Evolutionary conservation across 1,140 invertebrate species (phyloP).

Genomic region (Plutomurus gul): DNA sequence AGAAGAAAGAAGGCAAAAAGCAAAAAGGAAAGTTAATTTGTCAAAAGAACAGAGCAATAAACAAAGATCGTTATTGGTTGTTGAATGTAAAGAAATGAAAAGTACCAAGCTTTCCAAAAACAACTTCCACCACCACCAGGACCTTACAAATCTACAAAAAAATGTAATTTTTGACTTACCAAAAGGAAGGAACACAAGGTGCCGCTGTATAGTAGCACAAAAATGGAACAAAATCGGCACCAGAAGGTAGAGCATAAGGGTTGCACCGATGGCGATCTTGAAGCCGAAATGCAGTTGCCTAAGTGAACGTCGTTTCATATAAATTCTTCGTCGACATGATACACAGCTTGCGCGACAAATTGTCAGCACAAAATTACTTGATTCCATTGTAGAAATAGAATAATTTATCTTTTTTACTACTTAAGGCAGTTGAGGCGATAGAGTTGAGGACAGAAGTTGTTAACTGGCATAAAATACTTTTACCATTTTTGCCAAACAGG

Average conservation of each 20-base stretch:
- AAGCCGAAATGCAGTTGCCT: conserved; percentile 52
- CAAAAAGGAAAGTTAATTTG: background rate
- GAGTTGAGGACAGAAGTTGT: background rate
- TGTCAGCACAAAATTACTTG: conserved; percentile 7
- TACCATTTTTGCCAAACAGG: background rate
- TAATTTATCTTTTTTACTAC: no score
- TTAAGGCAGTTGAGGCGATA: background rate
- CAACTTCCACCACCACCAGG: background rate
- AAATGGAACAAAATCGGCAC: conserved; percentile 47
- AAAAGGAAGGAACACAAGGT: conserved; percentile 53
- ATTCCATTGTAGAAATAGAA: background rate
- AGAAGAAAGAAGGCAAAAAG: background rate
- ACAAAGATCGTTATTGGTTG: background rate
- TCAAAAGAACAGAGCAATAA: background rate
- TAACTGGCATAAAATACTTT: background rate
- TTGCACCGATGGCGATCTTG: conserved; percentile 47
- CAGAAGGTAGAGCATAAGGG: conserved; percentile 49
- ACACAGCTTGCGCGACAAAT: conserved; percentile 9
- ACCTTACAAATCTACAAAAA: background rate
- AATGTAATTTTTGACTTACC: conserved; percentile 34
- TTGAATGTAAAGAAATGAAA: background rate
- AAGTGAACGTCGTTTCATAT: conserved; percentile 43
- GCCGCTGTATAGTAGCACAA: conserved; percentile 44
- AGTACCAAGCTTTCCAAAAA: background rate
- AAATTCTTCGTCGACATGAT: conserved; percentile 34